Base-by-base conservation (phyloP, 2,888 invertebrate genomes). In the Eupeodes latifasciatus region DNA sequence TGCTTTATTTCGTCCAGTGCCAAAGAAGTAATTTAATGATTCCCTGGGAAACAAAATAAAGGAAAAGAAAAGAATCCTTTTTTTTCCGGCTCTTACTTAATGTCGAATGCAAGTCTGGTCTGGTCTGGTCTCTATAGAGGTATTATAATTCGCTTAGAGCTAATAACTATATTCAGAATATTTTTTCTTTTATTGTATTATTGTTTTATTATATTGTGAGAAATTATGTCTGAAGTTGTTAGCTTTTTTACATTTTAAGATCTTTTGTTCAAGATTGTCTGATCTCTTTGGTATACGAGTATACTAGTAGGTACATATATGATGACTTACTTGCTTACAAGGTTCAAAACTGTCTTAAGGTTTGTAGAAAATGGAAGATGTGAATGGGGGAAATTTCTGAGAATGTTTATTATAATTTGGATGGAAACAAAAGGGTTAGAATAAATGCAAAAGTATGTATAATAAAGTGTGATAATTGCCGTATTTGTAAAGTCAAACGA, bases 21-120 rank as follows among this genome's bases (percentile, higher is more conserved):
- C 64, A 77, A 53, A 49, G 76, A 61, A 81, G 71, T 76, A 81
- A 85, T 85, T 77, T 76, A 77, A 67, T 85, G 59, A 85, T 66
- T 77, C 72, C n/a, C 55, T 80, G 74, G 61, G 74, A 84, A 84
- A 75, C 16, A 16, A 62, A 2, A 49, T 16, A 40, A 36, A 51
- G 19, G 27, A 51, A 67, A 40, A 36, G 27, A 59, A 74, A 74
- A 53, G 47, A 59, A 55, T 57, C 34, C 44, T 40, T 27, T 34
- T 34, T 77, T 53, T 36, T 36, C 34, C 27, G n/a, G 51, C 51
- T 55, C 53, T 53, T 44, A 16, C 12, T 47, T 51, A 34, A 27
- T n/a, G 19, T 57, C 44, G 27, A 44, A 55, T 27, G 27, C 40
- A 40, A 47, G 78, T 44, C 61, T 64, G 76, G 19, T 6, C 40